Evolutionary conservation across 92 coral and sea anemone species (phyloP), one percentile per base, ranked within the genome.

Genomic region (Umimayanthus chanpuru): DNA sequence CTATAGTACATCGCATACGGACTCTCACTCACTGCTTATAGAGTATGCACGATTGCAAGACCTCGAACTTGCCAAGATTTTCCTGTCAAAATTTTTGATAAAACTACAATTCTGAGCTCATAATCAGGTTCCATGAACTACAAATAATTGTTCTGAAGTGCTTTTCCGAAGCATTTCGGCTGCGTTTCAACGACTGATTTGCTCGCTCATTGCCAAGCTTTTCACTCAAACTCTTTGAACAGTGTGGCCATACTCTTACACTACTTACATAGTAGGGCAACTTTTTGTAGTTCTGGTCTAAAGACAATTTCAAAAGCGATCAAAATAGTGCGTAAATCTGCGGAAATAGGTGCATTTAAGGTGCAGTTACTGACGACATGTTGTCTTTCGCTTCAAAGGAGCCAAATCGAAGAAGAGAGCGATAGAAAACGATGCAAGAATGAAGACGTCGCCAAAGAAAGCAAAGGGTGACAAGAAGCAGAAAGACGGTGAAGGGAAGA

Each of bases 371-470:
- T 91, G 91, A 80, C 87, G 92, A 93, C 91, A 91, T 95, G 98
- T 91, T 92, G 78, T 79, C 82, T 90, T 89, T 88, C 91, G 78
- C 75, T 79, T 81, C 94, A 93, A 95, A 93, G 96, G 94, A 87
- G 74, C 92, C 77, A 94, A 93, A 90, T 86, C 91, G 85, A 96
- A 95, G 94, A 96, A 96, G 92, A 94, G 99, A 66, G 80, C 94
- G 4, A 93, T 92, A 12, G 98, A 96, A 71, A 41, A 89, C 65
- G 89, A 81, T 50, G 85, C 85, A 14, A 81, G 82, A 72, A 90
- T 91, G 86, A 85, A 91, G 65, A 91, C 73, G 85, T 89, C 95
- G 72, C 96, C 96, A 26, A 95, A 94, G 93, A 96, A 96, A 91
- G 88, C 95, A 9, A 94, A 91, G 77, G 64, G 77, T 81, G 93